Evolutionary conservation across 2,888 invertebrate genomes (phyloP), one percentile per base, ranked within the genome.

Genomic region (Celastrina argiolus): DNA sequence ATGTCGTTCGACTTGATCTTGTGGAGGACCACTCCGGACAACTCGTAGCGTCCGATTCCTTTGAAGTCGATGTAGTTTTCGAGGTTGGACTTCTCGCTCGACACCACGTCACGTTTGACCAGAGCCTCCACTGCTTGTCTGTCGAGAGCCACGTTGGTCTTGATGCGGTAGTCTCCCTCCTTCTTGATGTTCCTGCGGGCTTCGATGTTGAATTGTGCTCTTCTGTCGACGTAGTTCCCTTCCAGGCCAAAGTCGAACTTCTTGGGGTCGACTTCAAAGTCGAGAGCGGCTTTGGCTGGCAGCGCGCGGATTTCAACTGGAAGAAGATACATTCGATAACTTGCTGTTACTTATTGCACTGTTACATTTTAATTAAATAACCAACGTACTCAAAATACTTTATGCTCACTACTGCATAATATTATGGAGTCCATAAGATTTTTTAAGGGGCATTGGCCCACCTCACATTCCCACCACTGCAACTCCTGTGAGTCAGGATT

Each of bases 11-110:
- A 85, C 73, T 91, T 90, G 3, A 88, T 79, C 65, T 88, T 92
- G 75, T 94, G 93, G 0, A 86, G 82, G 0, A 94, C 82, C 0
- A 92, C 89, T 63, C 94, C 93, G 34, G 92, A 92, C 0, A 94
- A 81, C 74, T 94, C 93, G 74, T 94, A 92, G 76, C 92, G 94
- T 64, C 93, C 93, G 12, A 93, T 91, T 59, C 92, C 92, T 34
- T 93, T 93, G 16, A 95, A 73, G 4, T 91, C 88, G 8, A 95
- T 69, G 42, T 90, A 91, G 74, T 94, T 93, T 56, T 92, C 90
- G 56, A 94, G 89, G 76, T 94, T 94, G 1, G 93, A 94, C 76
- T 94, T 94, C 36, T 92, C 88, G 14, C 84, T 81, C 0, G 91
- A 92, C 0, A 92, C 77, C 2, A 94, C 86, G 56, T 93, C 92